Percentiles rank a stretch among this genome's conserved stretches.
Conservation (phyloP, 2,113 vertebrate species). For the Pipra filicauda region DNA sequence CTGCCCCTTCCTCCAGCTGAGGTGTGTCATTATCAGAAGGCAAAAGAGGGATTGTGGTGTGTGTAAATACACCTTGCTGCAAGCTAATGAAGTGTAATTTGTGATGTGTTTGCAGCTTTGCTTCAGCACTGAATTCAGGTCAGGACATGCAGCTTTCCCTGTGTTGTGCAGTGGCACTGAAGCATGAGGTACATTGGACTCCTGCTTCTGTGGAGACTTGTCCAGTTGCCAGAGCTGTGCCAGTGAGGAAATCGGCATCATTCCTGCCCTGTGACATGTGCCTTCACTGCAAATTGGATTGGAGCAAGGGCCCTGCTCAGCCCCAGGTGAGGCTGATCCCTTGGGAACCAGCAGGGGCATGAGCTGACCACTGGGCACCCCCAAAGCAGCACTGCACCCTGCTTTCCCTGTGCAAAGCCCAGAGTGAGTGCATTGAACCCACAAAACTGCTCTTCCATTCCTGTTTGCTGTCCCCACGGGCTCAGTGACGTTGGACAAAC, state of each 20-base stretch:
- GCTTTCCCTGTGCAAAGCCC: not conserved
- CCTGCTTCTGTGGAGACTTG: not conserved
- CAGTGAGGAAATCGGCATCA: fast-evolving
- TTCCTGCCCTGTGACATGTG: not conserved
- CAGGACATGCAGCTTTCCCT: not conserved
- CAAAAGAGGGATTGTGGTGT: not conserved
- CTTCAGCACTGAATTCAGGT: not conserved
- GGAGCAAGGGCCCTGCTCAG: not conserved
- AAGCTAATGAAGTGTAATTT: not conserved
- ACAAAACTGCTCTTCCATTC: not conserved
- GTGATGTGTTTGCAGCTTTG: not conserved
- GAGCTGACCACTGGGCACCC: not conserved
- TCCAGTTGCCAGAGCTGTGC: not conserved
- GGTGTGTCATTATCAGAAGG: not conserved
- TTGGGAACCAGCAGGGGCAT: not conserved
- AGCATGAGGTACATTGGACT: not conserved
- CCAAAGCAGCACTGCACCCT: fast-evolving
- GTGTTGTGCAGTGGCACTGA: not conserved
- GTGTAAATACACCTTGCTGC: not conserved
- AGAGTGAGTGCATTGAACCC: fast-evolving
- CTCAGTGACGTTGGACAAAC: fast-evolving
- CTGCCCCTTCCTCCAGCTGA: not conserved
- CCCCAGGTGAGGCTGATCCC: not conserved
- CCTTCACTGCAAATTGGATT: not conserved
- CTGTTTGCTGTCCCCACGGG: not conserved